phyloP scores from a whole-genome alignment of 2,888 invertebrate genomes.

The Mesorhabditis spiculigera region DNA sequence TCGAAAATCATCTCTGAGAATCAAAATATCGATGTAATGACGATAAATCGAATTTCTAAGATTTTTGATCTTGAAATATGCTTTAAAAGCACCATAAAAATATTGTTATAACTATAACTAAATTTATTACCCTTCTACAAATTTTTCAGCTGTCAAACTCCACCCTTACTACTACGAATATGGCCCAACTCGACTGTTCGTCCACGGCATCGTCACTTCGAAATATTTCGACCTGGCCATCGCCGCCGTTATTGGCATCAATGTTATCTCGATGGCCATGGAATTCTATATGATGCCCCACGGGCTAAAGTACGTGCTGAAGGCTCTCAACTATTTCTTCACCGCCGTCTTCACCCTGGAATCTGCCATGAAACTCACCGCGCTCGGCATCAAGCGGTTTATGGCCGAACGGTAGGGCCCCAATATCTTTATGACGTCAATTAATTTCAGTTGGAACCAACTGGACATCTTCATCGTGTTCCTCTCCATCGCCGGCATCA shows the following conservation, averaged over 20 bases:
- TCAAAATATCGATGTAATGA: background rate
- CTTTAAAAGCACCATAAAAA: too few species aligned
- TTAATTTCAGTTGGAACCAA: slow-evolving; percentile 84
- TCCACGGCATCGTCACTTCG: slow-evolving; percentile 81
- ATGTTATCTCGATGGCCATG: slow-evolving; percentile 99
- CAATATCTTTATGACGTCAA: background rate
- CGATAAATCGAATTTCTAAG: too few species aligned
- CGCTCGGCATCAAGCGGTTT: slow-evolving; percentile 70
- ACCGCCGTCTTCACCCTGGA: slow-evolving; percentile 97
- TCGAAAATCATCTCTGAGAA: slow-evolving; percentile 3
- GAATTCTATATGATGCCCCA: slow-evolving; percentile 98
- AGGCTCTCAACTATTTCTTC: slow-evolving; percentile 99
- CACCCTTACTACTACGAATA: slow-evolving; percentile 89
- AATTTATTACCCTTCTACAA: too few species aligned
- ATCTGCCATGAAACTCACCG: slow-evolving; percentile 89
- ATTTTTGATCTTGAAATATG: too few species aligned
- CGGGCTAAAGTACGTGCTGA: slow-evolving; percentile 76
- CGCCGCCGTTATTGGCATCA: slow-evolving; percentile 95
- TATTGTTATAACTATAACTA: too few species aligned
- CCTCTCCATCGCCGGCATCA: slow-evolving; percentile 92
- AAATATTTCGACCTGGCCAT: slow-evolving; percentile 99
- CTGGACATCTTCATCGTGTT: slow-evolving; percentile 95
- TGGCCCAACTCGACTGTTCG: slow-evolving; percentile 79
- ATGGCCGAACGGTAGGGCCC: slow-evolving; percentile 44
- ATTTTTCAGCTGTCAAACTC: slow-evolving; percentile 26